These are phyloP conservation scores for Bergia puertoricense DNA, from an alignment of 92 coral and sea anemone species.

Conservation along the genomic window DNA sequence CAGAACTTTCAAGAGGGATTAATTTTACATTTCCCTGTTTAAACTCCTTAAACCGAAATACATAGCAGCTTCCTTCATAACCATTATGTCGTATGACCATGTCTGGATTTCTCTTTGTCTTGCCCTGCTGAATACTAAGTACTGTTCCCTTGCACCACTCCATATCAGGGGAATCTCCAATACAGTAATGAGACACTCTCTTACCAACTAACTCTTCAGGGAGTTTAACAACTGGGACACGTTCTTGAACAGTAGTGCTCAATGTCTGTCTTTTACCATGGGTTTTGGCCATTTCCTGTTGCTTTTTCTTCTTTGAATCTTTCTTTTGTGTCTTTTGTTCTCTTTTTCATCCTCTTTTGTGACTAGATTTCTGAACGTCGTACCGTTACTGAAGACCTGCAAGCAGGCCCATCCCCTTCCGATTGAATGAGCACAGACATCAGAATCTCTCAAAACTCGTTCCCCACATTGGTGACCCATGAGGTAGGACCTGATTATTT, in stretches of 20 bases:
- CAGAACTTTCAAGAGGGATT: slow-evolving; percentile 21
- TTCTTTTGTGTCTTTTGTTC: neutral
- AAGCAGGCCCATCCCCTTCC: no score
- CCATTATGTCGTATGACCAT: slow-evolving; percentile 36
- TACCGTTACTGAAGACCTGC: no score
- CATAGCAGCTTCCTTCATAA: slow-evolving; percentile 1
- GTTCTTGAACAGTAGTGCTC: neutral
- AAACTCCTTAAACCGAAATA: slow-evolving; percentile 27
- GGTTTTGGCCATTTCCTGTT: neutral
- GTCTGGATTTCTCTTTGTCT: slow-evolving; percentile 34
- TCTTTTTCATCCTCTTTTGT: slow-evolving; percentile 8
- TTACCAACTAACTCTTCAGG: slow-evolving; percentile 36
- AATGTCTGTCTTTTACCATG: neutral
- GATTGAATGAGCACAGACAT: no score
- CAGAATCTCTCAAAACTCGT: no score
- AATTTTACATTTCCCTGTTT: slow-evolving; percentile 25
- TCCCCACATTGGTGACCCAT: neutral
- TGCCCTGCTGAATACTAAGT: slow-evolving; percentile 10
- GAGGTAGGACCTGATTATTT: no score
- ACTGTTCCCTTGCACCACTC: slow-evolving; percentile 29
- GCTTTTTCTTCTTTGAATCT: slow-evolving; percentile 17
- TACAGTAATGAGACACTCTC: slow-evolving; percentile 42
- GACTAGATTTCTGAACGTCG: neutral
- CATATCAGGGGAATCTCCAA: neutral
- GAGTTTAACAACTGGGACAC: neutral